phyloP scores from a whole-genome alignment of 2,888 invertebrate species.

The Drosophila tripunctata region DNA sequence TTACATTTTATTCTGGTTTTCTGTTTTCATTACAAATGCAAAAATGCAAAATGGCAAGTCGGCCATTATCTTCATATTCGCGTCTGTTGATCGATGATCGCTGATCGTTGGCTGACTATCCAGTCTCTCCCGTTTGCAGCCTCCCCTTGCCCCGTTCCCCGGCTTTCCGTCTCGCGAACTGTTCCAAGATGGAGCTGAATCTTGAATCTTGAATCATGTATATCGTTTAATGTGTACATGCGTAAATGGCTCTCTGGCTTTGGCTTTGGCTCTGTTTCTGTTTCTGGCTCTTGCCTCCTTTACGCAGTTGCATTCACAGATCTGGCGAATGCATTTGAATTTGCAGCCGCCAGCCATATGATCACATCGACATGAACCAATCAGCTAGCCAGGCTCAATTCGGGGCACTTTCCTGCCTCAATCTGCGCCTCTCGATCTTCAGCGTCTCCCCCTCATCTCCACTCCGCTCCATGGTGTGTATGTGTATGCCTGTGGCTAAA shows the following conservation, averaged over 20 bases:
- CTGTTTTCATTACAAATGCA: slow-evolving; percentile 83
- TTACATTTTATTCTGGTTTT: slow-evolving; percentile 76
- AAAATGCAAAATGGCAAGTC: slow-evolving; percentile 81
- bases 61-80: slow-evolving; percentile 66
- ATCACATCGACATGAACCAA: slow-evolving; percentile 70
- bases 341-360: slow-evolving; percentile 72
- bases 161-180: neutral
- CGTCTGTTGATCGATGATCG: slow-evolving; percentile 62
- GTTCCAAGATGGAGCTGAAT: slow-evolving; percentile 20
- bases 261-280: neutral
- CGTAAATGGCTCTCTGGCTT: slow-evolving; percentile 57
- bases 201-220: slow-evolving; percentile 8
- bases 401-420: slow-evolving; percentile 50
- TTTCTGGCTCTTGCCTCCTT: slow-evolving; percentile 39
- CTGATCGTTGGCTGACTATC: slow-evolving; percentile 49
- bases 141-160: too few species aligned
- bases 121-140: too few species aligned
- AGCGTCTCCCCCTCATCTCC: neutral
- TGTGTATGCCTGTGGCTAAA: slow-evolving; percentile 40
- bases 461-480: neutral
- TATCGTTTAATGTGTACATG: slow-evolving; percentile 73
- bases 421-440: neutral
- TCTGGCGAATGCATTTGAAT: slow-evolving; percentile 74
- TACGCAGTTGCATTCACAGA: slow-evolving; percentile 75
- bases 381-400: slow-evolving; percentile 48